Base-by-base conservation (phyloP, 2,888 invertebrate species). In the Hipparchia semele region DNA sequence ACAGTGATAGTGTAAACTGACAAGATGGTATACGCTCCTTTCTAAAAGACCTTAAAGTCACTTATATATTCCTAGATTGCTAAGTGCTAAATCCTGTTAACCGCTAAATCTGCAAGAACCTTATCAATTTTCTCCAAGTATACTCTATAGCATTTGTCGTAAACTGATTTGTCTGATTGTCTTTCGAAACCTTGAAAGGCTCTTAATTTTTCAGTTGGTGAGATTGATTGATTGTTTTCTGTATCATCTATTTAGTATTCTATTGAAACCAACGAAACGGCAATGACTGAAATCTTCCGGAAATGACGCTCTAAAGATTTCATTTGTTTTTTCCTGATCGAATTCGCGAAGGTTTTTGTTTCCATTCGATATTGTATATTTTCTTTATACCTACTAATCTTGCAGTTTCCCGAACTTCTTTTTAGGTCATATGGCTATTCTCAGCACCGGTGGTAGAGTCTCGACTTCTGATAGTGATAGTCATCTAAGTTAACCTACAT, bases 231-330 rank as follows among this genome's bases (percentile, higher is more conserved):
- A 54, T 45, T 46, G 8, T 7, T 62, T 8, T 46, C 23, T 6
- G 62, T 49, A 6, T 23, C 12, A 65, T 65, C 33, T 65, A 65
- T 65, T 65, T 7, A 12, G 9, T 49, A 23, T 2, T 2, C 1
- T 10, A 64, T 46, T 53, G 10, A 65, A 51, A 12, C 10, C 33
- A 53, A 33, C 53, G 53, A 65, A 65, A 53, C 9, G 65, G 10
- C 33, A 65, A 51, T 65, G 51, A 65, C 65, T 65, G 23, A 53
- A 23, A 33, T 33, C 65, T 53, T 65, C 65, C 65, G 23, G 33
- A 46, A 51, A 33, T 51, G 51, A 12, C 23, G 64, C 8, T 64
- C 5, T 64, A n/a, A 13, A 49, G 49, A 49, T 51, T 53, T 10
- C 33, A 9, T 33, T 64, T 7, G 12, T 39, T 62, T 62, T 13